Percentiles rank a stretch among this genome's conserved stretches.
These are phyloP conservation scores for Pygmarrhopalites habei DNA, from an alignment of 1,140 invertebrate species.

Conservation along the genomic window DNA sequence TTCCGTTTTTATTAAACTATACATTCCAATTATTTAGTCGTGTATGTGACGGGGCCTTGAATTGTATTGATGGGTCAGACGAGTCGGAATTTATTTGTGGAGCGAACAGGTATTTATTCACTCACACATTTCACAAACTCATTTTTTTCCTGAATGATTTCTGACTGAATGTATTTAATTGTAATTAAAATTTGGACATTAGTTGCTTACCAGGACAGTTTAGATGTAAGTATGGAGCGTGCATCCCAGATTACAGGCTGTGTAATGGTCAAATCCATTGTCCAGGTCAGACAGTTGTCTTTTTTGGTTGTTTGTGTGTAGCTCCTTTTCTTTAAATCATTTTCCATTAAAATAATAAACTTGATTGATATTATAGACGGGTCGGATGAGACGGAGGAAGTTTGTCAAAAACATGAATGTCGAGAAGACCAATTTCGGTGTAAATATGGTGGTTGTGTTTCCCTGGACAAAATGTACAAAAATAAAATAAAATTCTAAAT, in stretches of 20 bases:
- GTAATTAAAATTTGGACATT: too few species aligned
- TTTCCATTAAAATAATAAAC: too few species aligned
- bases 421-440: slow-evolving; percentile 26
- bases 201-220: slow-evolving; percentile 34
- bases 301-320: too few species aligned
- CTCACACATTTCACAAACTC: too few species aligned
- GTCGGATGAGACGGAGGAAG: slow-evolving; percentile 35
- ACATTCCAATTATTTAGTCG: too few species aligned
- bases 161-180: too few species aligned
- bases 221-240: slow-evolving; percentile 33
- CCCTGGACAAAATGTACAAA: slow-evolving; percentile 19
- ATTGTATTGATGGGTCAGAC: slow-evolving; percentile 30
- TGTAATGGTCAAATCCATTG: slow-evolving; percentile 17
- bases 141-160: too few species aligned
- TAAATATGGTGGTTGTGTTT: slow-evolving; percentile 35
- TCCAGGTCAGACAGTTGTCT: too few species aligned
- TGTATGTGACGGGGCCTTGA: slow-evolving; percentile 34
- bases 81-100: slow-evolving; percentile 32
- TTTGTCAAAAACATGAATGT: slow-evolving; percentile 23
- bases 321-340: too few species aligned
- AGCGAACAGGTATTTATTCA: slow-evolving; percentile 26
- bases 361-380: too few species aligned
- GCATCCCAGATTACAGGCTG: slow-evolving; percentile 15
- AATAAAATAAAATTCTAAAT: too few species aligned
- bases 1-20: too few species aligned